Percentiles rank a stretch among this genome's conserved stretches.
These are phyloP conservation scores for Pheucticus melanocephalus DNA, from an alignment of 2,113 vertebrate species.

Conservation along the genomic window DNA sequence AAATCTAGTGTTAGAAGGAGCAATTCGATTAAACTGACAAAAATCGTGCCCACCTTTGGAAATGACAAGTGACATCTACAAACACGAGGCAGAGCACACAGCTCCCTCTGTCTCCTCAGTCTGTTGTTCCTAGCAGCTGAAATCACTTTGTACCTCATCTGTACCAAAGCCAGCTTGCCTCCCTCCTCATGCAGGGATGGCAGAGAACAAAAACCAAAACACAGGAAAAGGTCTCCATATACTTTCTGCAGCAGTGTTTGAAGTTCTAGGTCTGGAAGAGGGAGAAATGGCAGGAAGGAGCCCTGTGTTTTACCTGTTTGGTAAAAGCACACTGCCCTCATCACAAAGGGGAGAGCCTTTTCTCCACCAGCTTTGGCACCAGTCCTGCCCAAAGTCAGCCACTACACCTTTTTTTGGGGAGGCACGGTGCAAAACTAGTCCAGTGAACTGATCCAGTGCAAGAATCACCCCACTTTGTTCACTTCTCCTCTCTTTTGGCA, in stretches of 20 bases:
- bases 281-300: background rate
- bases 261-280: background rate
- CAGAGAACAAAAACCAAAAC: background rate
- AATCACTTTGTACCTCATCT: background rate
- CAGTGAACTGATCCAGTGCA: background rate
- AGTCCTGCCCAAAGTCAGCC: background rate
- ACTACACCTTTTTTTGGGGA: background rate
- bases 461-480: background rate
- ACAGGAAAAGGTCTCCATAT: background rate
- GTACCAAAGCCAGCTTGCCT: background rate
- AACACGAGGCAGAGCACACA: background rate
- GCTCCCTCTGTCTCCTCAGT: background rate
- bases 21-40: background rate
- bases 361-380: background rate
- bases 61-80: background rate
- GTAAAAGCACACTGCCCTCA: background rate
- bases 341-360: background rate
- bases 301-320: background rate
- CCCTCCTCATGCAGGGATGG: background rate
- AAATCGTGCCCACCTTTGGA: rapidly evolving
- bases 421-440: background rate
- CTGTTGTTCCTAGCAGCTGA: background rate
- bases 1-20: background rate
- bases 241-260: background rate
- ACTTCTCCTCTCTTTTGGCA: background rate